Percentiles rank a stretch among this genome's conserved stretches.
Conservation (phyloP, 2,888 invertebrate species). For the Argyra leucocephala region DNA sequence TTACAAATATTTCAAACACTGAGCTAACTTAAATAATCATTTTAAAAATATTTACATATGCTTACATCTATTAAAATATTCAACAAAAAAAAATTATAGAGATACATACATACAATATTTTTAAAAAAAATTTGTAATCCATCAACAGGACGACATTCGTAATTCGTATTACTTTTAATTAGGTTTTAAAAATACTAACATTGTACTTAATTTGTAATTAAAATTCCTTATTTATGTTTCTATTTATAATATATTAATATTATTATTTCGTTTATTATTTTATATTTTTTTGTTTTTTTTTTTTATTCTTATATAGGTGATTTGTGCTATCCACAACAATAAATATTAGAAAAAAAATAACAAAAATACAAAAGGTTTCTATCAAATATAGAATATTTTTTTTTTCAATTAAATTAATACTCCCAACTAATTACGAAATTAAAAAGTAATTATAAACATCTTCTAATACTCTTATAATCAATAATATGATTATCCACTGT, state of each 20-base stretch:
- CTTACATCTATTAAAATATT: no score
- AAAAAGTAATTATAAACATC: neutral
- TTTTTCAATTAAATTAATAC: neutral
- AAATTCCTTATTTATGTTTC: neutral
- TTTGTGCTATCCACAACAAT: constrained; percentile 24
- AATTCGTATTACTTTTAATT: no score
- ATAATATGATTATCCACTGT: neutral
- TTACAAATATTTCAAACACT: no score
- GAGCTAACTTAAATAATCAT: no score
- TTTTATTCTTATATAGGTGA: constrained; percentile 19
- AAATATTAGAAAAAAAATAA: constrained; percentile 15
- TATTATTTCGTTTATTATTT: constrained; percentile 13
- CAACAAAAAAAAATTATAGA: no score
- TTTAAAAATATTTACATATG: no score
- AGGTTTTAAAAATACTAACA: no score
- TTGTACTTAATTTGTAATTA: no score
- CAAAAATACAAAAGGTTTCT: neutral
- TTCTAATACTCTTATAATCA: neutral
- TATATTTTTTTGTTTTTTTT: constrained; percentile 12
- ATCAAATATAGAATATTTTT: neutral
- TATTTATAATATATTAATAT: neutral
- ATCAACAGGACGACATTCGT: no score
- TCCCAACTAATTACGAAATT: neutral
- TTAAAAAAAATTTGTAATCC: no score
- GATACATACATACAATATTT: no score